Conservation (phyloP, 2,797 vertebrate genomes). For the Acrocephalus scirpaceus region DNA sequence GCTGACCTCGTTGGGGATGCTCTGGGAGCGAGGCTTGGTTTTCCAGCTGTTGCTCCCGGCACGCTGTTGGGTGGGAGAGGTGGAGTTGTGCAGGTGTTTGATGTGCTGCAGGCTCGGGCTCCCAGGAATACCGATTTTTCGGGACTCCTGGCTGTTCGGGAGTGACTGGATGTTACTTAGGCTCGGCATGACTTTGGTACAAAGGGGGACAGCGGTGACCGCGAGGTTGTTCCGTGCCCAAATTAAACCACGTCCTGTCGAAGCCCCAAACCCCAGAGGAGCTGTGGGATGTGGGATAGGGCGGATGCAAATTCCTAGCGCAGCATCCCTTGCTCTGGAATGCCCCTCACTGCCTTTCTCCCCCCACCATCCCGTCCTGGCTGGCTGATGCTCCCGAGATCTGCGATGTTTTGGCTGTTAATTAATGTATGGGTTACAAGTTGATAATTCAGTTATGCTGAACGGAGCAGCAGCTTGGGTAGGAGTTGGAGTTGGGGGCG, state of each 20-base stretch:
- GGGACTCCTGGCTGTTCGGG: neutral
- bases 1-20: neutral
- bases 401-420: neutral
- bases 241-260: fast-evolving
- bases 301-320: neutral
- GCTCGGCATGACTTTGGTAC: fast-evolving
- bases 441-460: neutral
- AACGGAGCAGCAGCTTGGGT: neutral
- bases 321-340: neutral
- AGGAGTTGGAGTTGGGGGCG: neutral
- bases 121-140: neutral
- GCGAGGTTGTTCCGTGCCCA: fast-evolving
- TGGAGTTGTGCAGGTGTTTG: neutral
- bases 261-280: neutral
- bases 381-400: neutral
- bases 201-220: fast-evolving
- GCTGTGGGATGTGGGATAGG: neutral
- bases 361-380: no score
- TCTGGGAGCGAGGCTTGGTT: neutral
- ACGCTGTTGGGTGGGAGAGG: neutral
- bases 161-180: fast-evolving
- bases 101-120: neutral
- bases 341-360: fast-evolving
- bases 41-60: neutral
- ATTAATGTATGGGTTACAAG: neutral